These are phyloP conservation scores for Agonopterix alstromeriana DNA, from an alignment of 2,888 invertebrate species.

Conservation along the genomic window DNA sequence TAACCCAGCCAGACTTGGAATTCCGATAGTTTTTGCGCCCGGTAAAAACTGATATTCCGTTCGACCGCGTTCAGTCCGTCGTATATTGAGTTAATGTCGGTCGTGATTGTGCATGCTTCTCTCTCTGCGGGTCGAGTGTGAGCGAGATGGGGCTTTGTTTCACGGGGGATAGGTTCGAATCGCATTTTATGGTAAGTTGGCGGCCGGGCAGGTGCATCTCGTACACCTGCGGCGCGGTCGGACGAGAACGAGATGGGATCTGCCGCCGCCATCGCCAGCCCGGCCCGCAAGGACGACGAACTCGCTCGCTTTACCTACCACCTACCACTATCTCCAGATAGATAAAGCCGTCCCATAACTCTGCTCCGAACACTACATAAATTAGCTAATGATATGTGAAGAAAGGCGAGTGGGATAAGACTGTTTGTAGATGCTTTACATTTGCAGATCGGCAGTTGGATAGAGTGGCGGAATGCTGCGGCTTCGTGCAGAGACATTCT, in stretches of 20 bases:
- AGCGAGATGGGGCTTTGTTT: slow-evolving; percentile 57
- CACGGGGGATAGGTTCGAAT: slow-evolving; percentile 62
- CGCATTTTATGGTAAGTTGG: slow-evolving; percentile 75
- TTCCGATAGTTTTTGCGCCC: slow-evolving; percentile 73
- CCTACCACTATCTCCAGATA: slow-evolving; percentile 44
- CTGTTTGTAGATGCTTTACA: slow-evolving; percentile 25
- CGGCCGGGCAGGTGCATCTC: slow-evolving; percentile 66
- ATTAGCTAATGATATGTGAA: slow-evolving; percentile 61
- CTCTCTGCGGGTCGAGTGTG: slow-evolving; percentile 34
- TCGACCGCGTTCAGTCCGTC: slow-evolving; percentile 59
- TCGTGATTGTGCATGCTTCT: slow-evolving; percentile 61
- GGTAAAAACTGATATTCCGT: slow-evolving; percentile 73
- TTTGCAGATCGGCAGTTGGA: slow-evolving; percentile 32
- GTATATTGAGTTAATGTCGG: slow-evolving; percentile 73
- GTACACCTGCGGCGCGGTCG: slow-evolving; percentile 70
- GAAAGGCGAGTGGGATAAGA: slow-evolving; percentile 39
- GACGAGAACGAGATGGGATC: slow-evolving; percentile 65
- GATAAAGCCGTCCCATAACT: slow-evolving; percentile 58
- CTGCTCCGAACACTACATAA: slow-evolving; percentile 55
- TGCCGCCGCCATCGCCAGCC: slow-evolving; percentile 19
- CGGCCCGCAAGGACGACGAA: slow-evolving; percentile 54
- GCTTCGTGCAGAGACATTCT: slow-evolving; percentile 16
- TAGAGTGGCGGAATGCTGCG: slow-evolving; percentile 32
- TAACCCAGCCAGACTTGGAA: slow-evolving; percentile 65
- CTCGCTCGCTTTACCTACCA: slow-evolving; percentile 27